phyloP scores from a whole-genome alignment of 2,888 invertebrate species.

The Ypsolopha scabrella region DNA sequence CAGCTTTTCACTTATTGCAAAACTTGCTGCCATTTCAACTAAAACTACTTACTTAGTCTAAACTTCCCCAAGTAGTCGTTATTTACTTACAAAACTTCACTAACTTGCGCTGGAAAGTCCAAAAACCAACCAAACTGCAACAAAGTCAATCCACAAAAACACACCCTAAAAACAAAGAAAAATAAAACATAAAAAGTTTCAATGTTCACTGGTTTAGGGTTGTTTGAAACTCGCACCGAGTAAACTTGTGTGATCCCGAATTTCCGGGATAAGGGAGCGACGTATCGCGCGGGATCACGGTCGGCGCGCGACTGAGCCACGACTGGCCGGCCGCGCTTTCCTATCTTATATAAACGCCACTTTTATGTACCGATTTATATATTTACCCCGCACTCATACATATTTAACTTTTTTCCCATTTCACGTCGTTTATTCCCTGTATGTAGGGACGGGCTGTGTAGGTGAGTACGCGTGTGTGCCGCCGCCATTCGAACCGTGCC shows the following conservation, averaged over 20 bases:
- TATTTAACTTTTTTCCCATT: conserved; percentile 71
- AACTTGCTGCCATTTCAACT: too few relatives aligned
- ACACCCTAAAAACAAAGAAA: neutral
- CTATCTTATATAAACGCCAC: conserved; percentile 57
- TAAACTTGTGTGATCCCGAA: neutral
- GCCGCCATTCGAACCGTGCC: conserved; percentile 42
- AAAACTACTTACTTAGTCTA: too few relatives aligned
- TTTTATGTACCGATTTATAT: conserved; percentile 67
- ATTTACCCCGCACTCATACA: conserved; percentile 69
- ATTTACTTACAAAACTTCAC: neutral
- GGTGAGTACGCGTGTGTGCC: conserved; percentile 33
- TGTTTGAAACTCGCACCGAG: neutral
- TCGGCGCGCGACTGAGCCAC: conserved; percentile 52
- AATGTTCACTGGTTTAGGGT: neutral
- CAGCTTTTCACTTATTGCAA: too few relatives aligned
- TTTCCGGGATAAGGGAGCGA: conserved; percentile 17
- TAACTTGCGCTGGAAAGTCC: neutral
- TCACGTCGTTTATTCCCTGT: conserved; percentile 65
- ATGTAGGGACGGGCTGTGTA: conserved; percentile 41
- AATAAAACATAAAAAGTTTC: neutral
- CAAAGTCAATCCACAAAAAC: neutral
- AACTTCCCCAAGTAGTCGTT: too few relatives aligned
- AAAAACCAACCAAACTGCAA: neutral
- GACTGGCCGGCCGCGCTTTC: conserved; percentile 36
- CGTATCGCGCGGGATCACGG: conserved; percentile 22